These are phyloP conservation scores for Natator depressus DNA, from an alignment of 2,113 vertebrate species.

Conservation along the genomic window DNA sequence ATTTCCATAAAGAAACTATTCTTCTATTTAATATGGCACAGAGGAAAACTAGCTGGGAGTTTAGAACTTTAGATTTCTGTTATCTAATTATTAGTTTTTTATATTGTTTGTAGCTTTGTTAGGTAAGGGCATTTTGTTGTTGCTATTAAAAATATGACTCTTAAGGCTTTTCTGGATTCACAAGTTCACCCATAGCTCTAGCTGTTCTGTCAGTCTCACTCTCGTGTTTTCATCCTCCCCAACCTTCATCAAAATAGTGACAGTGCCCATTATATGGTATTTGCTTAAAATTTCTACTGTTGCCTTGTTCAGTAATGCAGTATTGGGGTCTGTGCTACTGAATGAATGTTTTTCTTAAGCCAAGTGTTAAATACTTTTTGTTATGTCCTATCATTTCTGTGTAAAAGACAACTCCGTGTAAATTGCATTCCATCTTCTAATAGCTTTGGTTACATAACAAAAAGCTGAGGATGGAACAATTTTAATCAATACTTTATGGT, in stretches of 20 bases:
- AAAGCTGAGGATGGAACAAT: constrained; percentile 46
- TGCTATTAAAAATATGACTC: not conserved
- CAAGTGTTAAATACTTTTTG: constrained; percentile 48
- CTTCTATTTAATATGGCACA: not conserved
- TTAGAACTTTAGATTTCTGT: not conserved
- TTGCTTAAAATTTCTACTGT: not conserved
- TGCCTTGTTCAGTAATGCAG: not conserved
- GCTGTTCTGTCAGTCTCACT: not conserved
- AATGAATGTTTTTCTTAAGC: constrained; percentile 23
- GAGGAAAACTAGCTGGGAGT: not conserved
- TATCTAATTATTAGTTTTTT: not conserved
- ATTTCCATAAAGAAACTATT: not conserved
- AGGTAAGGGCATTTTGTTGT: not conserved
- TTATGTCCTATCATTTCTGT: constrained; percentile 57
- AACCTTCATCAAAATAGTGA: not conserved
- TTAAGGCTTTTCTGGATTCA: not conserved
- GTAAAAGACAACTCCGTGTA: constrained; percentile 59
- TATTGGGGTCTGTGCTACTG: constrained; percentile 23
- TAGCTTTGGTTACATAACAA: constrained; percentile 62
- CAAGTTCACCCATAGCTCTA: not conserved
- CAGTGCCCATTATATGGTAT: not conserved
- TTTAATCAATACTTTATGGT: constrained; percentile 52
- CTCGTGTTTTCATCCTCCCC: not conserved
- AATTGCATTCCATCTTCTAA: constrained; percentile 65
- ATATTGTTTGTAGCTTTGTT: not conserved